Evolutionary conservation across 2,888 invertebrate genomes (phyloP), one percentile per base, ranked within the genome.

Genomic region (Alsophila aescularia): DNA sequence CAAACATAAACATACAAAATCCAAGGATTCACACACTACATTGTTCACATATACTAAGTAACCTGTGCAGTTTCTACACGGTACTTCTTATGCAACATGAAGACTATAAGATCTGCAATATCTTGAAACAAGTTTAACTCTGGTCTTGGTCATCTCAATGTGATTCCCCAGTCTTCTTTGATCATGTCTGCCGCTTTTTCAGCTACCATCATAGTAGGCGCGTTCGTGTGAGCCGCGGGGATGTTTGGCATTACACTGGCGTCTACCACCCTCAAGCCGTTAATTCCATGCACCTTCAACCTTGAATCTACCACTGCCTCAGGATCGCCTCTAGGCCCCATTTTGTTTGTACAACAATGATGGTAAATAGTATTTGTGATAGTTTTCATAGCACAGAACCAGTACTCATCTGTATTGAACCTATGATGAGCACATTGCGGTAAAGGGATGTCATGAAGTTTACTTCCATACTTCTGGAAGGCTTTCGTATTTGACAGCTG

Each of bases 331-430:
- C 66, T 67, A 0, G 90, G 90, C 0, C 93, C 93, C 93, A 93
- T 93, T 64, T 91, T 90, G 59, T 86, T 90, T 0, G 92, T 93
- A 53, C 93, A 91, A 6, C 90, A 91, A 62, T 93, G 93, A 65
- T 93, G 93, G 61, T 93, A 93, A 58, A 93, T 88, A 0, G 93
- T 92, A 36, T 85, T 90, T 0, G 93, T 93, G 39, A 92, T 80
- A n/a, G 85, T 85, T 53, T 75, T 84, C 60, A 88, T 83, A 43
- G 94, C 93, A 61, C 96, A 96, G 31, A 91, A 92, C 94, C 95
- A 95, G 73, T 96, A 96, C 4, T 91, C 92, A 69, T 95, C 94
- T 0, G 93, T 93, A 29, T 87, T 82, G 63, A 93, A 93, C 39
- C 75, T 79, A 39, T 90, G 79, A 9, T 90, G 75, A 15, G 88